Base-by-base conservation (phyloP, 2,888 invertebrate genomes). In the Erannis defoliaria region DNA sequence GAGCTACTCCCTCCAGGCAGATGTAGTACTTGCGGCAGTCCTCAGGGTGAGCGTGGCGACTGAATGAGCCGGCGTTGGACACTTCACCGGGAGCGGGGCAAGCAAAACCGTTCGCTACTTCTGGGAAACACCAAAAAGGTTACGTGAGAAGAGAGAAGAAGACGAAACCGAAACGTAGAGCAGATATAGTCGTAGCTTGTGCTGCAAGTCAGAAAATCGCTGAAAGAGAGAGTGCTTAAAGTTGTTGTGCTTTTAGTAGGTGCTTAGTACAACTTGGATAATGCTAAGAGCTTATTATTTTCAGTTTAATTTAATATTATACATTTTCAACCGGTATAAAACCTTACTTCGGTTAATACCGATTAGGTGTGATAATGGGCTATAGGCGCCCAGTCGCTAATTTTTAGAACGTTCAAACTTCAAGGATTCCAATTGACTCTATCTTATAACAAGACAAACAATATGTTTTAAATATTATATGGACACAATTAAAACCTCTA, bases 11-110 rank as follows among this genome's bases (percentile, higher is more conserved):
- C 88, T 98, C 98, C 70, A 98, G 89, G 85, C 98, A 98, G 90
- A 98, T 98, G 94, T 97, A 98, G 93, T 98, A 98, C 88, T 98
- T 98, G 81, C 98, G 96, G 94, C 97, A 98, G 90, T 97, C 97
- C 73, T 98, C 97, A 35, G 98, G 98, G 90, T 98, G 98, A 62
- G 98, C 97, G 91, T 98, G 98, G 84, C 98, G 96, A 76, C 98
- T 97, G 96, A 98, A 98, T 68, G 97, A 96, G 66, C 98, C 98
- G 69, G 96, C 94, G 81, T 96, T 96, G 78, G 96, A 95, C 31
- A 97, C 94, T 89, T 97, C 97, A 78, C 97, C 97, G 55, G 96
- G 94, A 68, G 96, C 96, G 59, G 98, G 97, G 90, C 98, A 98
- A 70, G 94, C 83, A 94, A 98, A 98, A 81, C 98, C 98, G 88